Evolutionary conservation across 2,888 invertebrate species (phyloP).

Genomic region (Perithous albicinctus): DNA sequence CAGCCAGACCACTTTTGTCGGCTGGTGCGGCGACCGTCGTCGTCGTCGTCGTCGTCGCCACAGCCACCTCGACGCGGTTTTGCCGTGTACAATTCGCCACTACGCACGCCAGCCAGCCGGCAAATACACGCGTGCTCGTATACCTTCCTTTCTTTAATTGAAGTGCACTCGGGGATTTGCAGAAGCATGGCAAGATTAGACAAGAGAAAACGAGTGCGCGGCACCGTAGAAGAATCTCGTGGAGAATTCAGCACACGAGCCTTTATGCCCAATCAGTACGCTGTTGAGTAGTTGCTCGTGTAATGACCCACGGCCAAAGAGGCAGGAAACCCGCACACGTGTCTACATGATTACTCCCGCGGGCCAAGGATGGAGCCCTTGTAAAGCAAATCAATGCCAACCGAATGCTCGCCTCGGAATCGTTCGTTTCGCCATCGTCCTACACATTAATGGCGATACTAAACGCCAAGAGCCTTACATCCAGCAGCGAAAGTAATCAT

Average conservation of each 20-base stretch:
- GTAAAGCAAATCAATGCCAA: constrained; percentile 40
- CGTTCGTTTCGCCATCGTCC: constrained; percentile 15
- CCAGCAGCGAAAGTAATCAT: neutral
- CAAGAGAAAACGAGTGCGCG: constrained; percentile 8
- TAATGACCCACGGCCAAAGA: constrained; percentile 2
- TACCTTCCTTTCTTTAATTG: constrained; percentile 44
- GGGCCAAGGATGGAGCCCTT: constrained; percentile 22
- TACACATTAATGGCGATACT: neutral
- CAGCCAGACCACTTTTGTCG: constrained; percentile 44
- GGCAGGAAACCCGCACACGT: constrained; percentile 30
- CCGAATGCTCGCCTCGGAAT: neutral
- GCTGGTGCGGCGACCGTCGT: too few relatives aligned
- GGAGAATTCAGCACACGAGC: neutral
- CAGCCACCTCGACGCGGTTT: constrained; percentile 6
- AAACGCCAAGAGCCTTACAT: constrained; percentile 4
- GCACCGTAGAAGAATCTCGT: neutral
- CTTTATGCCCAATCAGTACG: neutral
- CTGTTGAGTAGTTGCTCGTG: constrained; percentile 27
- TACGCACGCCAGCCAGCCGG: constrained; percentile 3
- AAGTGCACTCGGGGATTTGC: constrained; percentile 36
- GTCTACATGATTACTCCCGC: constrained; percentile 1
- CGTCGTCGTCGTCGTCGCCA: constrained; percentile 1
- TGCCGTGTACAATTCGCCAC: constrained; percentile 7
- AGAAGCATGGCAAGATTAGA: constrained; percentile 34
- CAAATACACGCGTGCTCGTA: neutral